phyloP scores from a whole-genome alignment of 2,797 vertebrate genomes.

The Tangara arthus region DNA sequence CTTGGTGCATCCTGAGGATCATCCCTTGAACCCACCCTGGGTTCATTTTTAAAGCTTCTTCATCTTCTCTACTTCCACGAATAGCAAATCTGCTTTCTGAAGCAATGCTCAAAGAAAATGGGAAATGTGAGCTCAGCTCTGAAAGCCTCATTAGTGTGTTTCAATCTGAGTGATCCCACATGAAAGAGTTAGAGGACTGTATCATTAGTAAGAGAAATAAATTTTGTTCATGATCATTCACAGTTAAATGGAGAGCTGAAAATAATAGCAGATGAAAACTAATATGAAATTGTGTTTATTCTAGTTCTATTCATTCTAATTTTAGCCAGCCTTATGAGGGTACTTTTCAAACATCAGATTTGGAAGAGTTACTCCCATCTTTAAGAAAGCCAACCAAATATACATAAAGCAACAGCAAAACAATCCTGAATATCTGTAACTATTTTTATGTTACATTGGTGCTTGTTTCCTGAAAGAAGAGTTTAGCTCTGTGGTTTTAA shows the following conservation, averaged over 20 bases:
- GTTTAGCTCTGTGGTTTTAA: neutral
- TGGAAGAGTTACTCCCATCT: slow-evolving; percentile 51
- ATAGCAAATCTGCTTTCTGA: slow-evolving; percentile 29
- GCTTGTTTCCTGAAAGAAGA: slow-evolving; percentile 8
- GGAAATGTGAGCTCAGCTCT: slow-evolving; percentile 16
- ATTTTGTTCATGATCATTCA: slow-evolving; percentile 25
- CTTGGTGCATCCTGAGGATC: neutral
- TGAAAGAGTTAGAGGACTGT: slow-evolving; percentile 28
- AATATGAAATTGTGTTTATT: slow-evolving; percentile 51
- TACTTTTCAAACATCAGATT: slow-evolving; percentile 1
- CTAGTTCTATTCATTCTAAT: slow-evolving; percentile 49
- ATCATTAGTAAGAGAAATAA: slow-evolving; percentile 47
- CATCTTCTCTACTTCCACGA: neutral
- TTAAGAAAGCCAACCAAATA: slow-evolving; percentile 48
- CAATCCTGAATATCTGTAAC: neutral
- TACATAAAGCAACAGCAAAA: neutral
- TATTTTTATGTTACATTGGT: neutral
- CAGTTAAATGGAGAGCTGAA: slow-evolving; percentile 45
- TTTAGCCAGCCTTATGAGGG: slow-evolving; percentile 35
- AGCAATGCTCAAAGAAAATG: slow-evolving; percentile 31
- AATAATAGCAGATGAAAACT: slow-evolving; percentile 49
- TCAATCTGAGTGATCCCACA: slow-evolving; percentile 35
- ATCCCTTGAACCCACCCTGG: neutral
- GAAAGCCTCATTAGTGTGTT: slow-evolving; percentile 55
- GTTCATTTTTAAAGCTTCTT: neutral